phyloP scores from a whole-genome alignment of 2,888 invertebrate species.

The Phaedon cochleariae region DNA sequence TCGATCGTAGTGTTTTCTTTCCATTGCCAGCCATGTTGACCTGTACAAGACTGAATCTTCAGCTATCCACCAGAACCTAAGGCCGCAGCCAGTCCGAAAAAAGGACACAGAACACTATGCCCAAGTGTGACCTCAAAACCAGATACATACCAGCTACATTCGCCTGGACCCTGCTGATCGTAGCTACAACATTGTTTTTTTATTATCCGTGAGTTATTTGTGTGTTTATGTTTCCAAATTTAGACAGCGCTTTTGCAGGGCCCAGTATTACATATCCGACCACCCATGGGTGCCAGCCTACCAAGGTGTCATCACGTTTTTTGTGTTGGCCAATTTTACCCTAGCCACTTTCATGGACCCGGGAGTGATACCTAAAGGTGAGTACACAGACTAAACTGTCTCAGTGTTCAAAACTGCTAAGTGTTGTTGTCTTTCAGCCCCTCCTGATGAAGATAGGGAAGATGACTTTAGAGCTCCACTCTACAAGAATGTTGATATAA shows the following conservation, averaged over 20 bases:
- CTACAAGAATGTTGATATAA: slow-evolving; percentile 97
- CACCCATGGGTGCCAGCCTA: slow-evolving; percentile 92
- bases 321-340: slow-evolving; percentile 98
- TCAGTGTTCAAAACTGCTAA: neutral
- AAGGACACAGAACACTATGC: slow-evolving; percentile 70
- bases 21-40: slow-evolving; percentile 60
- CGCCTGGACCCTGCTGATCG: slow-evolving; percentile 96
- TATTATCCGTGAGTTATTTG: slow-evolving; percentile 92
- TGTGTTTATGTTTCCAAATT: slow-evolving; percentile 49
- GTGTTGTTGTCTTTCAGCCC: slow-evolving; percentile 68
- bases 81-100: slow-evolving; percentile 48
- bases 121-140: slow-evolving; percentile 96
- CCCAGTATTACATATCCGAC: slow-evolving; percentile 83
- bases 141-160: slow-evolving; percentile 98
- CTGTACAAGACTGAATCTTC: slow-evolving; percentile 54
- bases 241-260: slow-evolving; percentile 67
- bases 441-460: slow-evolving; percentile 95
- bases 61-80: slow-evolving; percentile 54
- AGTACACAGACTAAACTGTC: slow-evolving; percentile 15
- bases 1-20: slow-evolving; percentile 36
- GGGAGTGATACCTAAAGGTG: slow-evolving; percentile 97
- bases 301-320: slow-evolving; percentile 94
- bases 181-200: slow-evolving; percentile 94
- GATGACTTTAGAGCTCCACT: slow-evolving; percentile 97
- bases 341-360: slow-evolving; percentile 99